phyloP scores from a whole-genome alignment of 2,797 vertebrate genomes.

The Pristis pectinata region DNA sequence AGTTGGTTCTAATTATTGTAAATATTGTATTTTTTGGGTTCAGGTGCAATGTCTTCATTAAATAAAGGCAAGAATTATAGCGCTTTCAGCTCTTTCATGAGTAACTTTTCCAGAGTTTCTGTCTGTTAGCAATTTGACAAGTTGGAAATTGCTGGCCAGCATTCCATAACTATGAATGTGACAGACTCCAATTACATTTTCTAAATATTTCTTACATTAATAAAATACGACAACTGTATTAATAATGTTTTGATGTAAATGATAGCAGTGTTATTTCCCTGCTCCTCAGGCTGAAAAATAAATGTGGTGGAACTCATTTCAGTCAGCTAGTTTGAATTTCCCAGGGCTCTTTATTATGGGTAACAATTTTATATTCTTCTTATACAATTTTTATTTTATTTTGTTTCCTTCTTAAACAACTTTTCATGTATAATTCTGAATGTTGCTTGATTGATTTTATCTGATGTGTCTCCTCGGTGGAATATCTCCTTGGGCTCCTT shows the following conservation, averaged over 20 bases:
- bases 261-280: not conserved
- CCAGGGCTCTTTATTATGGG: not conserved
- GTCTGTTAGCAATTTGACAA: not conserved
- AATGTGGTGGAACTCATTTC: not conserved
- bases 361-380: too few species aligned
- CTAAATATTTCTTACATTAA: not conserved
- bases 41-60: not conserved
- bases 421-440: not conserved
- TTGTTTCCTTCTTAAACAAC: not conserved
- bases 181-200: not conserved
- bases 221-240: not conserved
- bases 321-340: not conserved
- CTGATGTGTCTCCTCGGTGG: not conserved
- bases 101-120: not conserved
- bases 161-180: not conserved
- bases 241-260: not conserved
- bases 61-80: too few species aligned
- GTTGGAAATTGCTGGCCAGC: not conserved
- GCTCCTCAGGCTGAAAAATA: not conserved
- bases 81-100: not conserved
- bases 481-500: not conserved
- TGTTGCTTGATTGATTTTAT: not conserved
- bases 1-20: not conserved
- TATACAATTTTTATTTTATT: not conserved
- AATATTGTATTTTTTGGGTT: not conserved